Base-by-base conservation (phyloP, 2,113 vertebrate species). In the Struthio camelus region DNA sequence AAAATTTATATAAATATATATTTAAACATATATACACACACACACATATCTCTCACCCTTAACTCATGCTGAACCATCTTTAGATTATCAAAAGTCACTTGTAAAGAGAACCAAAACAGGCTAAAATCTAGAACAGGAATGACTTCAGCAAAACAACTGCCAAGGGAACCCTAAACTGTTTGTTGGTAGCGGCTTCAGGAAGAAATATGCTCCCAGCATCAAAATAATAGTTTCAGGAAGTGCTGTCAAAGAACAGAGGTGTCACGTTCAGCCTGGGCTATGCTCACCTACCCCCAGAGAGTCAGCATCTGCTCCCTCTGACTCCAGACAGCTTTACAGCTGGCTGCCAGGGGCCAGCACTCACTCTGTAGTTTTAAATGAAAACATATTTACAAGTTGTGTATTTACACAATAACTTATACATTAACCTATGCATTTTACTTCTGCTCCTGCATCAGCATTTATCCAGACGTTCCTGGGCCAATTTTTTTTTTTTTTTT, bases 211-310 rank as follows among this genome's bases (percentile, higher is more conserved):
- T 30, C 81, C 67, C 58, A 51, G 40, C 22, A 65, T 34, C 81
- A 44, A 79, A 80, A 53, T 20, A 73, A 17, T 16, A n/a, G 6
- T 15, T 50, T 81, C 42, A 54, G 51, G 25, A 71, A 90, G 38
- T 34, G 40, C 51, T 80, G n/a, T 48, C 61, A 73, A 28, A 36
- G 42, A 44, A 36, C 53, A 73, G 66, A 51, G n/a, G 30, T 53
- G 44, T 51, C 34, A 27, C 27, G 1, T 28, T 56, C 0, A 0
- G 18, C 23, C n/a, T 65, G n/a, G 27, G n/a, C 69, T 7, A 7
- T 8, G 48, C 22, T 1, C 8, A 62, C 32, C 5, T 10, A 11
- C 11, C 36, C 28, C n/a, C 85, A 58, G 54, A 44, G 34, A 56
- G 10, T 6, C 36, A 4, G 22, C 24, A 24, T 14, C 80, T 89